Conservation (phyloP, 2,797 vertebrate species). For the Catharus ustulatus region DNA sequence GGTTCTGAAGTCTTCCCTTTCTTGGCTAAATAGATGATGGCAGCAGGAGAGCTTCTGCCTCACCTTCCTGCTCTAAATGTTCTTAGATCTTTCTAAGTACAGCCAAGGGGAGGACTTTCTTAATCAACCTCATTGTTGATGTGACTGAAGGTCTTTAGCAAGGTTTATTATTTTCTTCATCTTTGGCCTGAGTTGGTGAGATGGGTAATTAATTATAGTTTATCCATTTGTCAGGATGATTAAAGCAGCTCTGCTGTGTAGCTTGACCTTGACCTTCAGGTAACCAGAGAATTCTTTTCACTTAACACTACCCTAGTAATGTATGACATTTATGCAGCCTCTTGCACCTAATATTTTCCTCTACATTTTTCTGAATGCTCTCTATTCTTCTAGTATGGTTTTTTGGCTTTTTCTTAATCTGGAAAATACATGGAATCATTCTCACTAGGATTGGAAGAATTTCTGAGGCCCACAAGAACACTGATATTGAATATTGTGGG, state of each 20-base stretch:
- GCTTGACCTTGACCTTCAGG: conserved; percentile 54
- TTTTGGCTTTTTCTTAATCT: not conserved
- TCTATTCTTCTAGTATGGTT: not conserved
- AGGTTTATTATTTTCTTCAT: conserved; percentile 44
- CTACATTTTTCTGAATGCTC: not conserved
- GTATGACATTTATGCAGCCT: not conserved
- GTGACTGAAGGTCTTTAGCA: conserved; percentile 31
- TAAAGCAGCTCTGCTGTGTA: conserved; percentile 16
- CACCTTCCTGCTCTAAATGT: not conserved
- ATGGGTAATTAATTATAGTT: conserved; percentile 52
- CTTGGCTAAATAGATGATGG: not conserved
- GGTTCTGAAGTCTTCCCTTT: not conserved
- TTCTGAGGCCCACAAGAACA: not conserved
- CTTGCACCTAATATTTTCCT: not conserved
- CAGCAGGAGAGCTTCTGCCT: not conserved
- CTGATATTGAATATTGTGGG: not conserved
- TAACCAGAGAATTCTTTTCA: not conserved
- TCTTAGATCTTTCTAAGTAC: not conserved
- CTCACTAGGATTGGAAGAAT: not conserved
- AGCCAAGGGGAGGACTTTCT: not conserved
- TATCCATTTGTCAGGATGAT: conserved; percentile 48
- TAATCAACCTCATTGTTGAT: not conserved
- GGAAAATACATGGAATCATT: not conserved
- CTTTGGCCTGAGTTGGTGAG: conserved; percentile 1
- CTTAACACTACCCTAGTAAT: not conserved